Conservation (phyloP, 2,113 vertebrate species). For the Salvelinus namaycush region DNA sequence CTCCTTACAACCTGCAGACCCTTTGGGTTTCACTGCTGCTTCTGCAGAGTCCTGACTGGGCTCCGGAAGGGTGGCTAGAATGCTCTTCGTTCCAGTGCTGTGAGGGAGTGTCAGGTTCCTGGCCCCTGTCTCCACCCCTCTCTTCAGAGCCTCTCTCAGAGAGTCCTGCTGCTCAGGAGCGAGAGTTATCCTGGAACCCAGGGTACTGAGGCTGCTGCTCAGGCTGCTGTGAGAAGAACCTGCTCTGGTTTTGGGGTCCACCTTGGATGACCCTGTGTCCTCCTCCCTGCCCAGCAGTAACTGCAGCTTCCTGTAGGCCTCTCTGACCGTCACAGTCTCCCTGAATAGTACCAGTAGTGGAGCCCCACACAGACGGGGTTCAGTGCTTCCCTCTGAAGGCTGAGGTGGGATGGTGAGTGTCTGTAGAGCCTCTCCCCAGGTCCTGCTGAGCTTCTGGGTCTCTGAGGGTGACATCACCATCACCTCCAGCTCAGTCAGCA, state of each 20-base stretch:
- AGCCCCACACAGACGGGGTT: constrained; percentile 15
- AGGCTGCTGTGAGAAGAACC: constrained; percentile 8
- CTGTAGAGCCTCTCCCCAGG: constrained; percentile 21
- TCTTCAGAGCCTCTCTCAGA: constrained; percentile 44
- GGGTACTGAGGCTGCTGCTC: not conserved
- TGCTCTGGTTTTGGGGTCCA: constrained; percentile 45
- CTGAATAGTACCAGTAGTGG: constrained; percentile 45
- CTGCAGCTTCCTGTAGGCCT: constrained; percentile 49
- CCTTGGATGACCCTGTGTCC: constrained; percentile 8
- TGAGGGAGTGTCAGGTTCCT: constrained; percentile 10
- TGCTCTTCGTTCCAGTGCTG: not conserved
- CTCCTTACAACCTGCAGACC: constrained; percentile 1
- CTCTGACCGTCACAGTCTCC: constrained; percentile 16
- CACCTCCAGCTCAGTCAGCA: constrained; percentile 52
- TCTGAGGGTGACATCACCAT: constrained; percentile 40
- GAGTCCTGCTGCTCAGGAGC: constrained; percentile 8
- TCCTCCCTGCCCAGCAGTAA: constrained; percentile 40
- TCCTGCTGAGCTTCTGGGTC: constrained; percentile 12
- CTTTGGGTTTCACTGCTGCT: not conserved
- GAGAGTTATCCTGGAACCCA: not conserved
- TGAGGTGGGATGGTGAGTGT: constrained; percentile 51
- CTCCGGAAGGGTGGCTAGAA: not conserved
- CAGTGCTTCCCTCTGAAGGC: constrained; percentile 19
- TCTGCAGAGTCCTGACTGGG: constrained; percentile 5
- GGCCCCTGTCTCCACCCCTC: constrained; percentile 21